These are phyloP conservation scores for Apocrypta bakeri DNA, from an alignment of 1,140 invertebrate species.

Conservation along the genomic window DNA sequence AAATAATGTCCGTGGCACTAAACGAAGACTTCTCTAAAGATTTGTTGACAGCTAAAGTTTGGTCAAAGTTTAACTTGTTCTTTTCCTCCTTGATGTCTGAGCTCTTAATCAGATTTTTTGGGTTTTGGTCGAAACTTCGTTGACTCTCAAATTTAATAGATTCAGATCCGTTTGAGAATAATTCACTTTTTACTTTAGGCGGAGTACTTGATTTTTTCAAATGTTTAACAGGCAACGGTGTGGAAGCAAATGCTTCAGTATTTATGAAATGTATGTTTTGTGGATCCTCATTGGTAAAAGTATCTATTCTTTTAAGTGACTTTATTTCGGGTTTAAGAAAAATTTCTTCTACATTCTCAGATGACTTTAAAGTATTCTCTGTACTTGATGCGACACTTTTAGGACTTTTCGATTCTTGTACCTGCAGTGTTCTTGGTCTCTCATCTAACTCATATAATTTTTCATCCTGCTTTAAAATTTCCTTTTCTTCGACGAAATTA, in stretches of 20 bases:
- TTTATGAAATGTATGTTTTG: not conserved
- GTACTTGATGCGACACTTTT: not conserved
- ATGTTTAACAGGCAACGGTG: constrained; percentile 8
- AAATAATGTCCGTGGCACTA: constrained; percentile 28
- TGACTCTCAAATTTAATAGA: not conserved
- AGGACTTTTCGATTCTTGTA: not conserved
- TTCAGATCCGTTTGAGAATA: not conserved
- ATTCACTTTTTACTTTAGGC: constrained; percentile 6
- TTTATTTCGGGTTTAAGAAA: not conserved
- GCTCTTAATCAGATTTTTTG: constrained; percentile 8
- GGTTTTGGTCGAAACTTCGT: not conserved
- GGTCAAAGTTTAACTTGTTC: constrained; percentile 19
- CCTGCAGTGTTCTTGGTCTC: not conserved
- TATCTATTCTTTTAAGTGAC: not conserved
- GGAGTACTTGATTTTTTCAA: not conserved
- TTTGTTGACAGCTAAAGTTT: constrained; percentile 40
- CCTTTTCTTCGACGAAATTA: not conserved
- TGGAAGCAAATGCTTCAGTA: constrained; percentile 7
- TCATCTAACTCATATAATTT: not conserved
- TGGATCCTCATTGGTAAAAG: not conserved
- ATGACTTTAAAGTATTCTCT: not conserved
- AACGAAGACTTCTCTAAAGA: constrained; percentile 34
- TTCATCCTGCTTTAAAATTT: not conserved
- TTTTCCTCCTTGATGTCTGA: not conserved
- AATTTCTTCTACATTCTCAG: not conserved